Conservation (phyloP, 2,888 invertebrate genomes). For the Gibbula magus region DNA sequence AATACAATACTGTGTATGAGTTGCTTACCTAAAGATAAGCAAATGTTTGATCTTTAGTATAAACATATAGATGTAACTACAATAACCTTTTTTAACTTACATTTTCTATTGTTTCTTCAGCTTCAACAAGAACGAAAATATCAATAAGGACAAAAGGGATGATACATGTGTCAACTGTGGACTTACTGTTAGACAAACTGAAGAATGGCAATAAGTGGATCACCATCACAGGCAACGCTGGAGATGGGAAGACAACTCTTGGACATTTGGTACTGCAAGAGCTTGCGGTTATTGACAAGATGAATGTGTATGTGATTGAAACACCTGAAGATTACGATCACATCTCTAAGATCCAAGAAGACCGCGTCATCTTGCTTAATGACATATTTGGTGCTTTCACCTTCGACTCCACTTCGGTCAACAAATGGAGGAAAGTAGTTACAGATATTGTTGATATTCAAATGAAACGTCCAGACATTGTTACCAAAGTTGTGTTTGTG, state of each 20-base stretch:
- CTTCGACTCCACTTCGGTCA: not conserved
- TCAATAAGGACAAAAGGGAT: not conserved
- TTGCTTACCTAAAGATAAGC: no score
- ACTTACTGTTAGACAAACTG: not conserved
- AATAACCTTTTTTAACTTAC: no score
- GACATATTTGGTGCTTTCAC: not conserved
- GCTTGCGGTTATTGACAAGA: no score
- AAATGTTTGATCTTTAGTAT: no score
- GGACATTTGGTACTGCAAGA: not conserved
- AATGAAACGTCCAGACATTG: not conserved
- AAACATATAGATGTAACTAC: no score
- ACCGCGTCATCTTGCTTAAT: not conserved
- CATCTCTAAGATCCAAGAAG: not conserved
- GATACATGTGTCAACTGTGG: not conserved
- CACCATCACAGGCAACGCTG: not conserved
- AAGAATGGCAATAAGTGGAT: not conserved
- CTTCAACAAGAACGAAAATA: no score
- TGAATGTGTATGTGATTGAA: no score
- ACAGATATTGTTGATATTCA: not conserved
- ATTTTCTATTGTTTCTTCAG: no score
- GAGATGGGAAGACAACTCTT: not conserved
- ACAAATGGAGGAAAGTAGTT: not conserved
- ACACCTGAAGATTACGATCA: not conserved
- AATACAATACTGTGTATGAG: no score
- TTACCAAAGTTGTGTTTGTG: not conserved